Conservation (phyloP, 2,797 vertebrate species). For the Lepilemur septentrionalis region DNA sequence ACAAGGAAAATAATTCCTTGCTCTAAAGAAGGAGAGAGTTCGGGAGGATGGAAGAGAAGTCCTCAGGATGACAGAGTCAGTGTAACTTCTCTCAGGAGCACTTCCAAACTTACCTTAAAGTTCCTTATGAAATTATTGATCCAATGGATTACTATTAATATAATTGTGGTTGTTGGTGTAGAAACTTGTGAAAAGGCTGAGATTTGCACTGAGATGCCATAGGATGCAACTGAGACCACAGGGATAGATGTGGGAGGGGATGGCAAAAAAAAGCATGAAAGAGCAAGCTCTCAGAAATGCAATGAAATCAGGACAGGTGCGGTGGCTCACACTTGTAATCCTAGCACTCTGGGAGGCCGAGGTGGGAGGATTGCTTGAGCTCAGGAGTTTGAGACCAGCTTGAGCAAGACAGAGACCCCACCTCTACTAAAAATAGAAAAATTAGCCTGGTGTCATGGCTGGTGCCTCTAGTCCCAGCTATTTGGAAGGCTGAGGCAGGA, state of each 20-base stretch:
- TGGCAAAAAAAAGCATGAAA: neutral
- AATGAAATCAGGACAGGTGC: neutral
- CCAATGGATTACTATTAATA: neutral
- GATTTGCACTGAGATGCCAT: neutral
- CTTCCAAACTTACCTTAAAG: neutral
- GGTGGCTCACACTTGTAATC: neutral
- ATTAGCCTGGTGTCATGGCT: neutral
- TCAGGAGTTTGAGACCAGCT: neutral
- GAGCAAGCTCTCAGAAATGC: neutral
- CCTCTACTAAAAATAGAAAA: neutral
- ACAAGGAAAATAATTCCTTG: too few species aligned
- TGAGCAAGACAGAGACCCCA: neutral
- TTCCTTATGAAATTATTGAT: neutral
- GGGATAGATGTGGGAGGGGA: too few species aligned
- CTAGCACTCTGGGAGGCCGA: neutral
- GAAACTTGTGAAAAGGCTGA: neutral
- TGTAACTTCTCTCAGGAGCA: neutral
- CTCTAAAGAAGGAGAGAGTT: neutral
- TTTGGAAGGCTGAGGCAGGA: neutral
- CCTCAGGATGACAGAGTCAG: neutral
- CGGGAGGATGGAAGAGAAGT: neutral
- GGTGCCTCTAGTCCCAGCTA: neutral
- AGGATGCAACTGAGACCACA: neutral
- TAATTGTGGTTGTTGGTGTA: neutral
- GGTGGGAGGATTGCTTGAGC: neutral